A percentile compares a stretch with the other conserved stretches of the same genome.
These are phyloP conservation scores for Sebastes matsubarae DNA, from an alignment of 2,797 vertebrate genomes.

Conservation along the genomic window DNA sequence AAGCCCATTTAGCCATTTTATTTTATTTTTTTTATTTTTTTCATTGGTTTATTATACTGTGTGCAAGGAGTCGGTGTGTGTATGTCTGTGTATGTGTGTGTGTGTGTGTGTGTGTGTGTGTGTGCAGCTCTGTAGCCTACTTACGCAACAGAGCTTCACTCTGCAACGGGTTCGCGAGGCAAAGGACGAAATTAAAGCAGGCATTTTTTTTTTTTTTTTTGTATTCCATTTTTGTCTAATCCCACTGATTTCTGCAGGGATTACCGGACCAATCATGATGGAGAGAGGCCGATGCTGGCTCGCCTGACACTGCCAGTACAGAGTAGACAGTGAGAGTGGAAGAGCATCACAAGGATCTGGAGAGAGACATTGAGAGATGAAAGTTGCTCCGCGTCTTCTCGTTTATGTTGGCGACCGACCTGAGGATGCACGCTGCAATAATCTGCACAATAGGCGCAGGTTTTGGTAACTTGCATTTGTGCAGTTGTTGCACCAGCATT, in stretches of 20 bases:
- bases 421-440: conserved; percentile 15
- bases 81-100: background rate
- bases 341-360: conserved; percentile 3
- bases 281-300: conserved; percentile 69
- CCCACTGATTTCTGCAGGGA: conserved; percentile 83
- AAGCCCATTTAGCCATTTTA: background rate
- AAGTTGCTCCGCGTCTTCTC: conserved; percentile 23
- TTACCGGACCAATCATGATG: conserved; percentile 82
- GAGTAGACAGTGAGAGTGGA: conserved; percentile 14
- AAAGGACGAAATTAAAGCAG: conserved; percentile 78
- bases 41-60: conserved; percentile 16
- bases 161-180: conserved; percentile 36
- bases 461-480: conserved; percentile 42
- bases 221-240: conserved; percentile 82
- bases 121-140: conserved; percentile 16
- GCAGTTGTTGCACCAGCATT: conserved; percentile 12
- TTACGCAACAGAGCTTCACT: conserved; percentile 78
- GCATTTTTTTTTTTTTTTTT: conserved; percentile 79
- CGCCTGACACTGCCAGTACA: conserved; percentile 23
- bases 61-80: background rate
- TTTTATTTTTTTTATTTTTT: background rate
- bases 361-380: conserved; percentile 13
- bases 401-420: background rate
- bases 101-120: background rate
- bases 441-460: background rate